phyloP scores from a whole-genome alignment of 2,888 invertebrate species.

The Calephelis perditalis region DNA sequence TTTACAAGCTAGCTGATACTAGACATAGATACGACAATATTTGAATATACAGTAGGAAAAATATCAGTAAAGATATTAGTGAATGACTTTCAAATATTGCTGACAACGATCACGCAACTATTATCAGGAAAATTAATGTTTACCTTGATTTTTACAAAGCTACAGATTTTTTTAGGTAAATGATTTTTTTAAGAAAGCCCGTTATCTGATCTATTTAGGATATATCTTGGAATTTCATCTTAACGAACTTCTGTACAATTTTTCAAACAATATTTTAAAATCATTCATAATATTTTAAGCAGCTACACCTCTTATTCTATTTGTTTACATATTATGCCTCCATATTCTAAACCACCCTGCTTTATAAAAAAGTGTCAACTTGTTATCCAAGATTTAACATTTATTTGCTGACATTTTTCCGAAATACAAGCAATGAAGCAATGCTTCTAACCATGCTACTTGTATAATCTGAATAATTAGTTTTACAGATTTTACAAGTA shows the following conservation, averaged over 20 bases:
- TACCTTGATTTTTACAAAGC: too few species aligned
- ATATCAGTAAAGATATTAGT: conserved; percentile 10
- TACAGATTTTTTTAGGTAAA: too few species aligned
- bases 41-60: conserved; percentile 19
- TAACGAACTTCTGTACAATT: neutral
- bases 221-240: too few species aligned
- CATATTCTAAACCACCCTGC: conserved; percentile 2
- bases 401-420: neutral
- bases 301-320: neutral
- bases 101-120: neutral
- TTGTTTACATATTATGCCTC: neutral
- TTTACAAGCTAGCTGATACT: conserved; percentile 59
- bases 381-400: neutral
- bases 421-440: neutral
- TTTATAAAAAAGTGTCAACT: neutral
- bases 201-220: too few species aligned
- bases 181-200: too few species aligned
- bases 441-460: neutral
- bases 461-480: neutral
- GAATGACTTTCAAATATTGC: neutral
- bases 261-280: neutral
- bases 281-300: neutral
- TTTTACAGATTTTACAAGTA: neutral
- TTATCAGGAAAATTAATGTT: too few species aligned
- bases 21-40: conserved; percentile 48